Evolutionary conservation across 1,140 invertebrate genomes (phyloP), one percentile per base, ranked within the genome.

Genomic region (Spodoptera litura): DNA sequence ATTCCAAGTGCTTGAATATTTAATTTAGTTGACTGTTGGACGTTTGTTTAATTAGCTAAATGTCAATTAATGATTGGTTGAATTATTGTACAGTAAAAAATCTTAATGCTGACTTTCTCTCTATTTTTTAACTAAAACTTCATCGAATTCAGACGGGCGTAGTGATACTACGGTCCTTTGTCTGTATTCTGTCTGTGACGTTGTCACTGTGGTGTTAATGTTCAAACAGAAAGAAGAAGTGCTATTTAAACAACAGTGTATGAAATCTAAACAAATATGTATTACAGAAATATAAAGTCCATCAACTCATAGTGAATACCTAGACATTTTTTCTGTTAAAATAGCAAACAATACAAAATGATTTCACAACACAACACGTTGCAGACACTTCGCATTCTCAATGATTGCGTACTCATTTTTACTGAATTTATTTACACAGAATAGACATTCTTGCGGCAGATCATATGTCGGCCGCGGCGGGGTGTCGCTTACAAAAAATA

Each of bases 341-440:
- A 59, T 78, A 81, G 51, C 64, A 64, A 74, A 74, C 38, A 52
- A 79, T 68, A 75, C 68, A 75, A 66, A 74, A 79, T 79, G 73
- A 75, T 81, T 80, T 81, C 80, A 85, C 78, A 83, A 85, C 44
- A 70, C 58, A 83, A 83, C 83, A 84, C 55, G 31, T 61, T 84
- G 88, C 84, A 79, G 58, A 86, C 79, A 80, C 76, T 68, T 81
- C 82, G 79, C 84, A 90, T 89, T 89, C 82, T 82, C 83, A 56
- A 58, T 64, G 76, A 84, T 85, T 88, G 85, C 83, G 82, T 85
- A 86, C 75, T 59, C 53, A 59, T 81, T 85, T 82, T 85, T 82
- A 83, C 78, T 85, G 85, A 85, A 83, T 88, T 83, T 86, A 85
- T 86, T 88, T 89, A 85, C 86, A 85, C 84, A 84, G 84, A 86